Evolutionary conservation across 2,888 invertebrate genomes (phyloP), one percentile per base, ranked within the genome.

Genomic region (Meta bourneti): DNA sequence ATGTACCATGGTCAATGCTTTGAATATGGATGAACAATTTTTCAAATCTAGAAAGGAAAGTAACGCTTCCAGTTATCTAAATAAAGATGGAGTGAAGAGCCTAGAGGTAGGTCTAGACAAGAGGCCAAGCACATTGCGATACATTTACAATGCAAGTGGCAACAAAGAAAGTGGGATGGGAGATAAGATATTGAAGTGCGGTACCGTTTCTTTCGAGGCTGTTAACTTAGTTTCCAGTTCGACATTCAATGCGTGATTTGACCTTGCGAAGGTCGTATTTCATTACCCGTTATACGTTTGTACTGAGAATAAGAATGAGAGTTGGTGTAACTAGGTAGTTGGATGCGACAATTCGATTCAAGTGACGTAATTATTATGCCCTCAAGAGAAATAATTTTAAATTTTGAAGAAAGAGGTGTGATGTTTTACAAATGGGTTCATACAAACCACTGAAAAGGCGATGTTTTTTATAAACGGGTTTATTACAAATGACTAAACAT

Each of bases 11-110:
- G 16, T 11, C 34, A 34, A 2, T 69, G 16, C 11, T 16, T 69
- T 69, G 1, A 69, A 69, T 16, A 69, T 1, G 11, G 34, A 34
- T 2, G 71, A 75, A 34, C 75, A 75, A 75, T 34, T 7, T 7
- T 13, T 75, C 75, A 75, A 75, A 75, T 34, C 34, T 75, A 75
- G 75, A 20, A 75, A 72, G 20, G 34, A 72, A 34, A 19, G 19
- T n/a, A 9, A 9, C 72, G 9, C 9, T 20, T 19, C 5, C 72
- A 72, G 72, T 13, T 75, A 48, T 13, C 9, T 34, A 75, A 75
- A 11, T 20, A 13, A 5, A 75, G 13, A 16, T 13, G 75, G 48
- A 75, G 16, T 11, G 11, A 75, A 34, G 8, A 13, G 34, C 49
- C 75, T 16, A 75, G 34, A 48, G 9, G 8, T 75, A 75, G 75